A percentile compares a stretch with the other conserved stretches of the same genome.
These are phyloP conservation scores for Aplodontia rufa DNA, from an alignment of 2,113 vertebrate genomes.

Conservation along the genomic window DNA sequence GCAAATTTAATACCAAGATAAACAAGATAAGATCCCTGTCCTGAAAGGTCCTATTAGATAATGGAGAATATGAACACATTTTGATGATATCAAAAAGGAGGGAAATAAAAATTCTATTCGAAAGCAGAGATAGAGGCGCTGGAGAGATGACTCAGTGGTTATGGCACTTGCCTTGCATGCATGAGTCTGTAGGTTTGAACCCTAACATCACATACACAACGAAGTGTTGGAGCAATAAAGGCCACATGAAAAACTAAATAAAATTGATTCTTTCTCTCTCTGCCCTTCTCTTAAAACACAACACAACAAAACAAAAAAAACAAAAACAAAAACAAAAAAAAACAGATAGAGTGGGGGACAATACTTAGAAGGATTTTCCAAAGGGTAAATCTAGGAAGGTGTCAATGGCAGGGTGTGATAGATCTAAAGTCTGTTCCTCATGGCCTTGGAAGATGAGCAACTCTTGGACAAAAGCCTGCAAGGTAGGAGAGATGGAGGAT, in stretches of 20 bases:
- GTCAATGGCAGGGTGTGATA: neutral
- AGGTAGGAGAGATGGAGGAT: neutral
- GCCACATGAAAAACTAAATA: no score
- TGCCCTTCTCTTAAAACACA: no score
- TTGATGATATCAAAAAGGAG: neutral
- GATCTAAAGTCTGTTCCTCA: neutral
- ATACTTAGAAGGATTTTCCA: neutral
- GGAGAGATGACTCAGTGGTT: no score
- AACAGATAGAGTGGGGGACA: neutral
- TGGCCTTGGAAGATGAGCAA: neutral
- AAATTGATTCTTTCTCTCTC: no score
- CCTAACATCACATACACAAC: no score
- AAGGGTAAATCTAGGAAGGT: neutral
- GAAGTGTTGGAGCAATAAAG: no score
- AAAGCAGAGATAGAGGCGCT: neutral
- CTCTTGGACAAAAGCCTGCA: neutral
- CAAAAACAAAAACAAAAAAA: no score
- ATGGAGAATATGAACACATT: neutral
- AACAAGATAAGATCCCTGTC: neutral
- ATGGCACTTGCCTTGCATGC: no score
- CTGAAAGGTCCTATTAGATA: neutral
- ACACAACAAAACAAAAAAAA: neutral
- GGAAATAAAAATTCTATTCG: neutral
- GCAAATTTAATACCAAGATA: neutral
- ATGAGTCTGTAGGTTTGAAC: no score